Base-by-base conservation (phyloP, 37 sponge, comb jelly and placozoan species). In the Corticium candelabrum region DNA sequence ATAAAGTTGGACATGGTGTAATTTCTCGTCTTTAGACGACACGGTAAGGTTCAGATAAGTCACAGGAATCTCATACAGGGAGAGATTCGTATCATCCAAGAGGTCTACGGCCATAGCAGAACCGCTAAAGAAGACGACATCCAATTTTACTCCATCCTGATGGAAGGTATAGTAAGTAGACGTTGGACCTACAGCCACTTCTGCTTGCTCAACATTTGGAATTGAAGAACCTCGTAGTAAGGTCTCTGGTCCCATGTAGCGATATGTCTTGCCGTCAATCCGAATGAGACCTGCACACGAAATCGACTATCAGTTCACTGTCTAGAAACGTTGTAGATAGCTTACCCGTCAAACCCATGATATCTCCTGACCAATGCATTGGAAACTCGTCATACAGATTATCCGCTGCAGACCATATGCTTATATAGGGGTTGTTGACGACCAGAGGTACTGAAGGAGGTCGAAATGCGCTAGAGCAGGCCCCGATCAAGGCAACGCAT, bases 381-480 rank as follows among this genome's bases (percentile, higher is more conserved):
- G 91, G 40, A 31, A 78, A 50, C 32, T 74, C 80, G 68, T 87
- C 91, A 71, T 90, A 90, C n/a, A 87, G 77, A 37, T 84, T 31
- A 50, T 86, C 83, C 35, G 76, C 80, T 27, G 41, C 69, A 30
- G 91, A 90, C 91, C 91, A 90, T 40, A 90, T 74, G 83, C 85
- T 87, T 78, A 87, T 41, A 34, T 90, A 90, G 1, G 91, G 91
- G 57, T 90, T 73, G 30, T 81, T 79, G 15, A 90, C 91, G 30
- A 90, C 39, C 2, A 90, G 91, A 38, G 91, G 91, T 0, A 90
- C 91, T 1, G 91, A 75, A 1, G 91, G 91, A 1, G 91, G 91
- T 37, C 87, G 82, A 68, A 90, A 90, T 21, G 62, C n/a, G n/a
- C n/a, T n/a, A n/a, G n/a, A n/a, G n/a, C n/a, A n/a, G n/a, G n/a